Percentiles rank a stretch among this genome's conserved stretches.
These are phyloP conservation scores for Hirtodrosophila confusa DNA, from an alignment of 2,888 invertebrate genomes.

Conservation along the genomic window DNA sequence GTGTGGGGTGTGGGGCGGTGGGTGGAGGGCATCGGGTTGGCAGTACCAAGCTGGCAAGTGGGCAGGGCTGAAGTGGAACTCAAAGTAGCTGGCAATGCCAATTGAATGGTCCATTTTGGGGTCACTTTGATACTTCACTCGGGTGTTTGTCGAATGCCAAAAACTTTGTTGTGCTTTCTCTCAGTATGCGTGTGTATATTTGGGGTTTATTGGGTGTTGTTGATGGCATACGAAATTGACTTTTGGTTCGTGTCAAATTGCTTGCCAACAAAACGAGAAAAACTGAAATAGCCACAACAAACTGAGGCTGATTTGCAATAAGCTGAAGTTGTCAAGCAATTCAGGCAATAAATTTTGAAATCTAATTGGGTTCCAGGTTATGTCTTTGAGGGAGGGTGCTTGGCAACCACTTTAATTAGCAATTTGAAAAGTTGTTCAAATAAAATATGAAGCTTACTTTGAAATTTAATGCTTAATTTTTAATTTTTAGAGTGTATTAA, in stretches of 20 bases:
- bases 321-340: conserved; percentile 59
- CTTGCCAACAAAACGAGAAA: conserved; percentile 38
- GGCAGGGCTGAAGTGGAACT: neutral
- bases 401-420: conserved; percentile 18
- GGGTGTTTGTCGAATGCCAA: conserved; percentile 49
- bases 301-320: conserved; percentile 47
- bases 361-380: conserved; percentile 50
- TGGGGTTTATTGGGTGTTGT: conserved; percentile 71
- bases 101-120: conserved; percentile 70
- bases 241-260: conserved; percentile 72
- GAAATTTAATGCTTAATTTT: too few relatives aligned
- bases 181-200: conserved; percentile 32
- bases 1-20: conserved; percentile 1
- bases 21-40: too few relatives aligned
- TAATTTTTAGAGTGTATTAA: too few relatives aligned
- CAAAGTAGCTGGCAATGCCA: conserved; percentile 54
- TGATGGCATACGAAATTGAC: conserved; percentile 77
- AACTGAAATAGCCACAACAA: conserved; percentile 47
- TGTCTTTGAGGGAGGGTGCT: conserved; percentile 12
- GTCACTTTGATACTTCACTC: conserved; percentile 58
- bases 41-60: neutral
- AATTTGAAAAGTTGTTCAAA: conserved; percentile 6
- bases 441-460: too few relatives aligned
- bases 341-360: conserved; percentile 53
- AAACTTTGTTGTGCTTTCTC: conserved; percentile 46